phyloP scores from a whole-genome alignment of 2,888 invertebrate species.

The Philonicus albiceps region DNA sequence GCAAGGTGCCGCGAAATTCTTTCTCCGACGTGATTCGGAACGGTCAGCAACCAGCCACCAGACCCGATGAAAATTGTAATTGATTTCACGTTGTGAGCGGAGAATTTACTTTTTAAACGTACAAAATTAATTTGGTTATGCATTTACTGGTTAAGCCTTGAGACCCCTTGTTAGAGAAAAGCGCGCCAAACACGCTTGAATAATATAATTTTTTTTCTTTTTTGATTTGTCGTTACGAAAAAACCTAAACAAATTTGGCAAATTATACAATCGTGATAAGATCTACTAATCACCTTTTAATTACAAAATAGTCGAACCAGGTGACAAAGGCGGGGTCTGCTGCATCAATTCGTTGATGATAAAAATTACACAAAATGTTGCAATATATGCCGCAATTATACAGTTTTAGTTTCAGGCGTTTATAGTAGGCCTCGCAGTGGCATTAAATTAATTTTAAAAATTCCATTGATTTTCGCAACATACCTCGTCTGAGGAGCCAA shows the following conservation, averaged over 20 bases:
- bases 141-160: background rate
- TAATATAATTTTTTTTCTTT: background rate
- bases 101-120: background rate
- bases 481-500: background rate
- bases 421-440: background rate
- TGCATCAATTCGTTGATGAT: background rate
- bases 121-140: background rate
- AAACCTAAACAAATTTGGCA: background rate
- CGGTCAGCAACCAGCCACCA: background rate
- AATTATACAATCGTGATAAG: background rate
- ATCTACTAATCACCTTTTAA: background rate
- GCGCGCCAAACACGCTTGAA: background rate
- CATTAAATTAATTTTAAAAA: background rate
- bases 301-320: background rate
- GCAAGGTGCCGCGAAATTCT: background rate
- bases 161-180: background rate
- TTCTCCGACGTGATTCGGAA: background rate
- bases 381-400: background rate
- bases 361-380: background rate
- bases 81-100: background rate
- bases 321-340: background rate
- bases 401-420: background rate
- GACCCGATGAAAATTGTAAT: background rate
- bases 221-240: no score
- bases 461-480: background rate